Evolutionary conservation across 2,113 vertebrate species (phyloP).

Genomic region (Hymenochirus boettgeri): DNA sequence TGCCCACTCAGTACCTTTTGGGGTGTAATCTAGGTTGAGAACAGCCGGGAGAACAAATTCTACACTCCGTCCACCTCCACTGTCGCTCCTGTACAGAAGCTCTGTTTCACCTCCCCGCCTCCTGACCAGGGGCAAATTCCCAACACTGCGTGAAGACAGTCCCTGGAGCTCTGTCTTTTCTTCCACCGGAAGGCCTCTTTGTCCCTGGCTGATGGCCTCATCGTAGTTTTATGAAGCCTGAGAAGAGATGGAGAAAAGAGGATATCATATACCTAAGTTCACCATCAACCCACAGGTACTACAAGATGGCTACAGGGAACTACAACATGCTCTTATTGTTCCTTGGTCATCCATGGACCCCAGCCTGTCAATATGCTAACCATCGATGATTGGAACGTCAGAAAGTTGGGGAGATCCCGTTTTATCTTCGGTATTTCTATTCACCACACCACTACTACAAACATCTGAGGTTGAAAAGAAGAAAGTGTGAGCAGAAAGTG

Average conservation of each 20-base stretch:
- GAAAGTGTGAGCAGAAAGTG: no score
- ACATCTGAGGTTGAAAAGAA: no score
- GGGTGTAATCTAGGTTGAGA: slow-evolving; percentile 70
- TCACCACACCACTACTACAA: no score
- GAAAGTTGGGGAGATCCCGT: no score
- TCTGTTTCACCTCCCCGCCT: slow-evolving; percentile 64
- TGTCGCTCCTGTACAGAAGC: slow-evolving; percentile 68
- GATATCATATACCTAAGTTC: background rate
- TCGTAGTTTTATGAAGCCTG: slow-evolving; percentile 68
- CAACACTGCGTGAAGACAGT: slow-evolving; percentile 72
- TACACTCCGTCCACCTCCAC: slow-evolving; percentile 65
- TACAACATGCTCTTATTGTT: no score
- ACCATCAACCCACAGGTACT: no score
- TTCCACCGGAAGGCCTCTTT: slow-evolving; percentile 69
- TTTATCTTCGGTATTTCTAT: no score
- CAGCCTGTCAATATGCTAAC: no score
- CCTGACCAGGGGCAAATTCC: slow-evolving; percentile 67
- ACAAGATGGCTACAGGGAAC: no score
- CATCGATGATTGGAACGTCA: no score
- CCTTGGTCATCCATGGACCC: no score
- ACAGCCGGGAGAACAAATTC: slow-evolving; percentile 59
- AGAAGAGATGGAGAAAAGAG: background rate
- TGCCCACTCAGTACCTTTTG: slow-evolving; percentile 52
- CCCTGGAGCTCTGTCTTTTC: slow-evolving; percentile 58
- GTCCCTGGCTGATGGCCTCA: slow-evolving; percentile 66